A percentile compares a stretch with the other conserved stretches of the same genome.
Evolutionary conservation across 1,140 invertebrate species (phyloP).

Genomic region (Bradynema listronoti): DNA sequence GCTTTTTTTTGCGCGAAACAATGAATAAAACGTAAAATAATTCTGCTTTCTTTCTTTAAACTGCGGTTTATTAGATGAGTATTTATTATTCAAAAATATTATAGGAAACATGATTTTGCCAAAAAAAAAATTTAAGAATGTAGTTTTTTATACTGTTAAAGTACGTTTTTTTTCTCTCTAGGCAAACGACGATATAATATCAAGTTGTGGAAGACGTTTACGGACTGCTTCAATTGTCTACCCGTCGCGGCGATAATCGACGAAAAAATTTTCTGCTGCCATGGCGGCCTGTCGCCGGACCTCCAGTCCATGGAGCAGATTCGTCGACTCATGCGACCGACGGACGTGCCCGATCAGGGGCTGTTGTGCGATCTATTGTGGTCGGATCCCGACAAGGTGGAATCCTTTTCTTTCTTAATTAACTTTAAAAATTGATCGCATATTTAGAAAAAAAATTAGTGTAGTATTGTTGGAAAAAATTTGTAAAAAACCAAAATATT

Average conservation of each 20-base stretch:
- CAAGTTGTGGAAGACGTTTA: slow-evolving; percentile 96
- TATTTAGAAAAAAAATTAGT: not conserved
- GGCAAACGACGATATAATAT: slow-evolving; percentile 74
- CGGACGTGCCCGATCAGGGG: slow-evolving; percentile 64
- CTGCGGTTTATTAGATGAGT: too few relatives aligned
- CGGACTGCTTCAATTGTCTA: slow-evolving; percentile 95
- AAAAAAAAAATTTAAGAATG: not conserved
- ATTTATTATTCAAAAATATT: too few relatives aligned
- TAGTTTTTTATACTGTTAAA: not conserved
- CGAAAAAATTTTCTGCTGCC: slow-evolving; percentile 80
- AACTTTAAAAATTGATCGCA: not conserved
- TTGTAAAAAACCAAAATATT: slow-evolving; percentile 6
- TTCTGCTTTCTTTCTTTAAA: too few relatives aligned
- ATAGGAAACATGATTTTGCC: too few relatives aligned
- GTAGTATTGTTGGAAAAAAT: not conserved
- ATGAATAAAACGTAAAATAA: too few relatives aligned
- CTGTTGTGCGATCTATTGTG: slow-evolving; percentile 65
- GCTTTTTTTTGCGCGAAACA: too few relatives aligned
- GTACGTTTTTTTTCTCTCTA: not conserved
- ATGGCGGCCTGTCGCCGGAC: slow-evolving; percentile 67
- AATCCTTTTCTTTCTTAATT: not conserved
- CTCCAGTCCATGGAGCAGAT: slow-evolving; percentile 64
- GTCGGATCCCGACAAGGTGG: slow-evolving; percentile 51
- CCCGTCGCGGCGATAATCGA: slow-evolving; percentile 86
- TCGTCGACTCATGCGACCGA: slow-evolving; percentile 62